phyloP scores from a whole-genome alignment of 1,140 invertebrate species.

The Philotrypesis tridentata region DNA sequence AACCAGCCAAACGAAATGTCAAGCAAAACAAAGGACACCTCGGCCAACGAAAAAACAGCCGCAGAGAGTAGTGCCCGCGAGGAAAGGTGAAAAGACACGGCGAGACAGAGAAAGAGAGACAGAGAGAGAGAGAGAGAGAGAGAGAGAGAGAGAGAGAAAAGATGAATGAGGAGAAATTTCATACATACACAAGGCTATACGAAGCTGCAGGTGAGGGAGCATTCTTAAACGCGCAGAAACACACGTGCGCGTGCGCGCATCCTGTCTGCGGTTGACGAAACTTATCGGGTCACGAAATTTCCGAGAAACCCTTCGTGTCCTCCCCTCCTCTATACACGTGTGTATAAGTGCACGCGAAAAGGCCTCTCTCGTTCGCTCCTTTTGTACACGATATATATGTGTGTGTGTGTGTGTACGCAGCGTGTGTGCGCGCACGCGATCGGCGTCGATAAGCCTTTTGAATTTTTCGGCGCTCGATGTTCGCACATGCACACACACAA shows the following conservation, averaged over 20 bases:
- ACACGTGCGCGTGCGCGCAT: conserved; percentile 51
- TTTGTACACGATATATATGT: too few species aligned
- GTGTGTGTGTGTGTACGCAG: too few species aligned
- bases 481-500: background rate
- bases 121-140: conserved; percentile 45
- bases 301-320: conserved; percentile 59
- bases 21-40: too few species aligned
- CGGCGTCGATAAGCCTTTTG: background rate
- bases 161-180: conserved; percentile 21
- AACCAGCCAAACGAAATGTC: too few species aligned
- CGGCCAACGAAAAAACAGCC: too few species aligned
- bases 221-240: conserved; percentile 73
- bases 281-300: conserved; percentile 68
- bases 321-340: background rate
- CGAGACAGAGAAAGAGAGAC: too few species aligned
- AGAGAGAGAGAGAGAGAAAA: conserved; percentile 49
- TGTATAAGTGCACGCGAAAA: background rate
- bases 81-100: too few species aligned
- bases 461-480: background rate
- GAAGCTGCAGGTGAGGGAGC: conserved; percentile 33
- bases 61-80: too few species aligned
- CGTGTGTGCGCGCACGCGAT: background rate
- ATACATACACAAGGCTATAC: background rate
- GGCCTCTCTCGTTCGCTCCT: background rate
- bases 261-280: conserved; percentile 51